Base-by-base conservation (phyloP, 2,797 vertebrate genomes). In the Cirrhinus mrigala region DNA sequence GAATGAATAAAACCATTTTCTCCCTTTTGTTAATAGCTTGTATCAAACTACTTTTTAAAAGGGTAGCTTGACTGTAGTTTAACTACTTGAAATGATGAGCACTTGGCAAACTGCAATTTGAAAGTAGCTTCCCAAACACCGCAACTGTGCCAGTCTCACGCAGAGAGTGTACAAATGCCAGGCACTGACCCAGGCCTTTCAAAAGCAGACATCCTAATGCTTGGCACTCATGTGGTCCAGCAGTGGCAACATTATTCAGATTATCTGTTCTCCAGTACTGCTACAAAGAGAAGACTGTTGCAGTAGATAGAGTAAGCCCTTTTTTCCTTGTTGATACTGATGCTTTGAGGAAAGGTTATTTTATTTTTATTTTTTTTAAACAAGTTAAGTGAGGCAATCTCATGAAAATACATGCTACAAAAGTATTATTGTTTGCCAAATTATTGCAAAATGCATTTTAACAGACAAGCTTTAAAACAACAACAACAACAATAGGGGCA, bases 281-380 rank as follows among this genome's bases (percentile, higher is more conserved):
- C 87, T 89, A 89, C 87, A 91, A 91, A 92, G 90, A 83, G 78
- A 83, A 85, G 79, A 84, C 88, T 89, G 86, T 90, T 87, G 83
- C 86, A 86, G 74, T 83, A 88, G 85, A 86, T 71, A 77, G 85
- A 71, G 83, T 80, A 78, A 88, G 78, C 85, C 86, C 85, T 85
- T 84, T 87, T 87, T 85, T 62, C 27, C 40, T 82, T 86, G 68
- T 69, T 33, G 54, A 82, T 86, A 69, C 84, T 84, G 68, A 83
- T 80, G 85, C 79, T 87, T 48, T 84, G 74, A 74, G 88, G 74
- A 10, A 46, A 46, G 44, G 44, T 46, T 46, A 46, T 56, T 20
- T 56, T 56, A 8, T 56, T 22, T 18, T 3, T 5, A 16, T 20
- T 54, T 7, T 52, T 54, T 52, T 22, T 22, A 22, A 4, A n/a